A percentile compares a stretch with the other conserved stretches of the same genome.
Conservation (phyloP, 2,888 invertebrate genomes). For the Agrochola lychnidis region DNA sequence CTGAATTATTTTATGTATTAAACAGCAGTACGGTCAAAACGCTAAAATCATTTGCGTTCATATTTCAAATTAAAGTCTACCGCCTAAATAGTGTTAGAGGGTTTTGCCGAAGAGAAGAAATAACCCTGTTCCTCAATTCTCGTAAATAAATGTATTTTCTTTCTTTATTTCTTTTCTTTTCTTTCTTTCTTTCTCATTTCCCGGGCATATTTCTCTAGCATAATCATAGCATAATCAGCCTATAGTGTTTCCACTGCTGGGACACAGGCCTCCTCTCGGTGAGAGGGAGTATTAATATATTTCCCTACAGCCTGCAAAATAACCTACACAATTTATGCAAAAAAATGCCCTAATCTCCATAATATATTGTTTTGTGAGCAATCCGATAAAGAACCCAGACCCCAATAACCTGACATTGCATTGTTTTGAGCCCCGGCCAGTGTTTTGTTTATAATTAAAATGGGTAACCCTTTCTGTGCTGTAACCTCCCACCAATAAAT, state of each 20-base stretch:
- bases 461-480: not conserved
- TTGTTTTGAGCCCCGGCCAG: slow-evolving; percentile 43
- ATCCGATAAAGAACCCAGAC: slow-evolving; percentile 29
- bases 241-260: too few species aligned
- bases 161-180: too few species aligned
- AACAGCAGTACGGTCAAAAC: too few species aligned
- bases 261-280: too few species aligned
- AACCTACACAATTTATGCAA: slow-evolving; percentile 22
- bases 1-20: too few species aligned
- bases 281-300: not conserved
- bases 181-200: not conserved
- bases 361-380: slow-evolving; percentile 19
- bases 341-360: slow-evolving; percentile 27
- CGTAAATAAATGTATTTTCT: not conserved
- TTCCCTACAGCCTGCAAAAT: slow-evolving; percentile 2
- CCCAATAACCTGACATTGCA: slow-evolving; percentile 37
- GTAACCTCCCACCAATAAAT: slow-evolving; percentile 28
- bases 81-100: not conserved
- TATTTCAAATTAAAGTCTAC: not conserved
- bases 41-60: not conserved
- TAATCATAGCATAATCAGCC: too few species aligned
- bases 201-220: not conserved
- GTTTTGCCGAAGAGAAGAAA: not conserved
- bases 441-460: slow-evolving; percentile 41
- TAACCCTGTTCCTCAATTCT: not conserved